phyloP scores from a whole-genome alignment of 2,797 vertebrate genomes.

The Craterocephalus amniculus region DNA sequence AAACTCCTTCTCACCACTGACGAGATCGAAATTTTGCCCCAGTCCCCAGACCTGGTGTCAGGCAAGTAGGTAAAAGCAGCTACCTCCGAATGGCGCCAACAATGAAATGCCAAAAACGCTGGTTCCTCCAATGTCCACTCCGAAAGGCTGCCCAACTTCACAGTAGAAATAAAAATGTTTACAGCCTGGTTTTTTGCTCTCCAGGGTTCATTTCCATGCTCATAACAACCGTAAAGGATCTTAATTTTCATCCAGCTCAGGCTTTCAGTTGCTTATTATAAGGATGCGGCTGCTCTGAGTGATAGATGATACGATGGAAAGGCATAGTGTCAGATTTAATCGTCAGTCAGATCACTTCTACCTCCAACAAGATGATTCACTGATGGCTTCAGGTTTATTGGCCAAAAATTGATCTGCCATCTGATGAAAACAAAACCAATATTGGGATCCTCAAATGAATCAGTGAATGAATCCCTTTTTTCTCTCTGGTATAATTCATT shows the following conservation, averaged over 20 bases:
- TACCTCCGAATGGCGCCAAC: neutral
- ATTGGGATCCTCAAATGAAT: neutral
- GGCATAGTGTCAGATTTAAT: neutral
- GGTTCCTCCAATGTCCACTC: neutral
- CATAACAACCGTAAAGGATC: neutral
- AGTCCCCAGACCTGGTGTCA: neutral
- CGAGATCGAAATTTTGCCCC: neutral
- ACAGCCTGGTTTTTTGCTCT: neutral
- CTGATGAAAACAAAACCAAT: slow-evolving; percentile 2
- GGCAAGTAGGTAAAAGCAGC: neutral
- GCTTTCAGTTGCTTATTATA: neutral
- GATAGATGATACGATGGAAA: neutral
- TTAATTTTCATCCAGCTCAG: neutral
- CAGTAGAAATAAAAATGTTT: slow-evolving; percentile 5
- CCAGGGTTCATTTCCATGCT: neutral
- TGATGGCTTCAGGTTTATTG: neutral
- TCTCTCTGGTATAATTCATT: neutral
- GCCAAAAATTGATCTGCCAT: neutral
- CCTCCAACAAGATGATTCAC: neutral
- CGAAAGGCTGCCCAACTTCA: neutral
- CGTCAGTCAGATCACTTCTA: neutral
- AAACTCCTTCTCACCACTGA: neutral
- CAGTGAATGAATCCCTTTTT: neutral
- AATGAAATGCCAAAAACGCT: neutral
- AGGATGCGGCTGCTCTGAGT: neutral